These are phyloP conservation scores for Nerophis ophidion DNA, from an alignment of 2,113 vertebrate genomes.

Conservation along the genomic window DNA sequence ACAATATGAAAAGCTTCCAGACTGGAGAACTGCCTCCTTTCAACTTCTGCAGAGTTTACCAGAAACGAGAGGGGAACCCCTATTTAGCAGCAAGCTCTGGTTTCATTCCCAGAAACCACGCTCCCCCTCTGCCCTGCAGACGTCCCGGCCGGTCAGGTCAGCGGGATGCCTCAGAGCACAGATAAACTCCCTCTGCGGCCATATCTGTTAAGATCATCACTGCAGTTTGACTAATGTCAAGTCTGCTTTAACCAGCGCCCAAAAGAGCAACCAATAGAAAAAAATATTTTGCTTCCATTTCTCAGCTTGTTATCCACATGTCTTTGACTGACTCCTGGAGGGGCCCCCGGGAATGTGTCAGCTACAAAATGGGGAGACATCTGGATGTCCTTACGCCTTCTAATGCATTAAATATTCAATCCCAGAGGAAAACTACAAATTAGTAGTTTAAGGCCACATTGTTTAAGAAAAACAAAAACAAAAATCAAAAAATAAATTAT, in stretches of 20 bases:
- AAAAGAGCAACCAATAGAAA: slow-evolving; percentile 3
- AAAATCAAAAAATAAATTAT: too few species aligned
- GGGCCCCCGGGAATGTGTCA: background rate
- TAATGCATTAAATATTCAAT: too few species aligned
- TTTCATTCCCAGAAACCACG: slow-evolving; percentile 51
- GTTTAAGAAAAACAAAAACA: too few species aligned
- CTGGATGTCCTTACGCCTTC: slow-evolving; percentile 6
- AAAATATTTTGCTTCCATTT: background rate
- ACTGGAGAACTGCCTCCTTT: slow-evolving; percentile 16
- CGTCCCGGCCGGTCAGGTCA: slow-evolving; percentile 3
- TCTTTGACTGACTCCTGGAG: slow-evolving; percentile 10
- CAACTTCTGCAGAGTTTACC: slow-evolving; percentile 22
- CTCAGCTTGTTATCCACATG: slow-evolving; percentile 24
- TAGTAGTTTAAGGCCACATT: too few species aligned
- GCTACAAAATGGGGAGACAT: background rate
- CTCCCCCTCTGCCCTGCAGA: slow-evolving; percentile 7
- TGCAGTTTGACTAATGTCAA: slow-evolving; percentile 5
- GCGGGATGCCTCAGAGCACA: background rate
- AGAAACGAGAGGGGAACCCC: slow-evolving; percentile 46
- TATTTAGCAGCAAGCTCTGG: slow-evolving; percentile 37
- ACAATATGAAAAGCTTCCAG: slow-evolving; percentile 26
- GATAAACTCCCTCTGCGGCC: slow-evolving; percentile 1
- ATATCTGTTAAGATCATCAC: slow-evolving; percentile 10
- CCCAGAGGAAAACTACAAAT: too few species aligned
- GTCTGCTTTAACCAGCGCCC: background rate